Evolutionary conservation across 1,140 invertebrate species (phyloP).

Genomic region (Temnothorax longispinosus): DNA sequence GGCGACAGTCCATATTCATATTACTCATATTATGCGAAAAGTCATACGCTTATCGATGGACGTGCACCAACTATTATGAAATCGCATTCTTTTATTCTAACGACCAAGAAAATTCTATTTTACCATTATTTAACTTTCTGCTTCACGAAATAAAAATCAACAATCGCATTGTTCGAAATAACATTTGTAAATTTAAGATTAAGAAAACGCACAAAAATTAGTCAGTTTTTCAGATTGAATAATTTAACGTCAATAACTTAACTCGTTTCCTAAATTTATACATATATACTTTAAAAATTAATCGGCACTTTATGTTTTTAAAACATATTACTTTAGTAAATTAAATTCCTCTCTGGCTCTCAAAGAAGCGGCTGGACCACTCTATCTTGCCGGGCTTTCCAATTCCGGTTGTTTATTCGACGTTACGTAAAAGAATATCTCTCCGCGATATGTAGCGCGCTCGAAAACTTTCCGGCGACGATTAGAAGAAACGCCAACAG

Average conservation of each 20-base stretch:
- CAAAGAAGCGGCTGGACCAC: neutral
- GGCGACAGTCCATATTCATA: neutral
- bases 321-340: neutral
- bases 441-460: neutral
- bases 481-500: conserved; percentile 30
- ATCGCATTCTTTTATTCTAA: neutral
- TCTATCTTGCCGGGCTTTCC: neutral
- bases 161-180: neutral
- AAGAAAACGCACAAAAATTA: neutral
- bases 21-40: conserved; percentile 14
- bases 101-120: too few relatives aligned
- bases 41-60: neutral
- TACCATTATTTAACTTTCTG: neutral
- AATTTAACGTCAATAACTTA: too few relatives aligned
- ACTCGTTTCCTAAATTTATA: neutral
- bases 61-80: neutral
- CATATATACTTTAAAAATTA: neutral
- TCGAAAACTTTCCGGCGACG: conserved; percentile 33
- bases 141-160: neutral
- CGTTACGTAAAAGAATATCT: neutral
- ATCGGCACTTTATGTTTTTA: neutral
- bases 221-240: neutral
- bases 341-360: neutral
- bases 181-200: neutral
- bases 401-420: conserved; percentile 6